Percentiles rank a stretch among this genome's conserved stretches.
Evolutionary conservation across 2,797 vertebrate genomes (phyloP).

Genomic region (Muscicapa striata): DNA sequence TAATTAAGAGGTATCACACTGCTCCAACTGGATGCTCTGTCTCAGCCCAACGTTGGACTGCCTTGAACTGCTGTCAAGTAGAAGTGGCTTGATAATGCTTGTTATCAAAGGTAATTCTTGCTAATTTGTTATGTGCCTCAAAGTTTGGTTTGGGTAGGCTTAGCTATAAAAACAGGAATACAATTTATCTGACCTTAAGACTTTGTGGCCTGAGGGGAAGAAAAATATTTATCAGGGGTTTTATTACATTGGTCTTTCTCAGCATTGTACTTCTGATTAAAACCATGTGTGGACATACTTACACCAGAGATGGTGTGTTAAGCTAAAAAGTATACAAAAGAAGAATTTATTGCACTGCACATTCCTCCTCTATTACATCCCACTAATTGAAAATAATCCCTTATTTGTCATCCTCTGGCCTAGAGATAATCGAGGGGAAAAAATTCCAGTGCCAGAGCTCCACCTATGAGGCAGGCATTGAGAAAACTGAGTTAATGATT

Average conservation of each 20-base stretch:
- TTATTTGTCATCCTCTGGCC: not conserved
- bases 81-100: not conserved
- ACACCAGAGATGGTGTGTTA: not conserved
- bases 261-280: not conserved
- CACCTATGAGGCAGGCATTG: not conserved
- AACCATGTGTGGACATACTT: not conserved
- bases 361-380: not conserved
- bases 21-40: not conserved
- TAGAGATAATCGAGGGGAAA: not conserved
- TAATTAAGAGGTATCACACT: not conserved
- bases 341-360: not conserved
- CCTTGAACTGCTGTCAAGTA: not conserved
- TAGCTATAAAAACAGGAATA: not conserved
- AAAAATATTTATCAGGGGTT: not conserved
- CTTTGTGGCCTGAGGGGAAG: not conserved
- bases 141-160: not conserved
- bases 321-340: not conserved
- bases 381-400: not conserved
- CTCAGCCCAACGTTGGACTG: not conserved
- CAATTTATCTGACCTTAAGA: not conserved
- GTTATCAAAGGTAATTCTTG: not conserved
- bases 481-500: constrained; percentile 14
- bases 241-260: not conserved
- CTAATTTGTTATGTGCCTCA: not conserved
- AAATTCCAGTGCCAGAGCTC: not conserved